Conservation (phyloP, 1,140 invertebrate species). For the Monochamus saltuarius region DNA sequence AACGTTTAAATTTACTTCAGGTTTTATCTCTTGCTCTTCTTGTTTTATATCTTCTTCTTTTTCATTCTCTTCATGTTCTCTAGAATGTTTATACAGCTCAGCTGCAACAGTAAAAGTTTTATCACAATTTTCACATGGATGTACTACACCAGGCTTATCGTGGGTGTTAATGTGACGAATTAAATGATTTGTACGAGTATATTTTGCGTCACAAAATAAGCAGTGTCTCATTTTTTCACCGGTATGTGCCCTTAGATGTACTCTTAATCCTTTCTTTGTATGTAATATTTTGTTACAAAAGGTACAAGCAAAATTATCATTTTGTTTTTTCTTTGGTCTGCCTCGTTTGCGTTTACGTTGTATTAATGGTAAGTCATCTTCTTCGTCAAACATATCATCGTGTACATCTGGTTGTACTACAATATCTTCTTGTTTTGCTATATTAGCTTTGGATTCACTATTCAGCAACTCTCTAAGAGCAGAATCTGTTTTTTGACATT, state of each 20-base stretch:
- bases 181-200: constrained; percentile 42
- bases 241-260: constrained; percentile 47
- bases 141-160: constrained; percentile 35
- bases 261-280: constrained; percentile 40
- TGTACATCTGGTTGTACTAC: constrained; percentile 45
- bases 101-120: constrained; percentile 30
- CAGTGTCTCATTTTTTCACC: constrained; percentile 43
- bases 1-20: constrained; percentile 19
- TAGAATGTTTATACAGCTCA: constrained; percentile 35
- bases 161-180: constrained; percentile 40
- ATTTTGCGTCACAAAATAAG: constrained; percentile 42
- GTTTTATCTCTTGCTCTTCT: constrained; percentile 31
- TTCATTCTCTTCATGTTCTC: constrained; percentile 31
- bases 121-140: constrained; percentile 39
- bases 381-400: constrained; percentile 35
- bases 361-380: constrained; percentile 37
- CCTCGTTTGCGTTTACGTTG: constrained; percentile 32
- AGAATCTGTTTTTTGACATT: constrained; percentile 52
- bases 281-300: constrained; percentile 42
- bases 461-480: constrained; percentile 55
- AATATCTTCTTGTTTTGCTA: constrained; percentile 34
- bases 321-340: constrained; percentile 26
- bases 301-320: constrained; percentile 33
- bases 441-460: constrained; percentile 22
- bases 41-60: constrained; percentile 28